Base-by-base conservation (phyloP, 2,113 vertebrate species). In the Pelusios castaneus region DNA sequence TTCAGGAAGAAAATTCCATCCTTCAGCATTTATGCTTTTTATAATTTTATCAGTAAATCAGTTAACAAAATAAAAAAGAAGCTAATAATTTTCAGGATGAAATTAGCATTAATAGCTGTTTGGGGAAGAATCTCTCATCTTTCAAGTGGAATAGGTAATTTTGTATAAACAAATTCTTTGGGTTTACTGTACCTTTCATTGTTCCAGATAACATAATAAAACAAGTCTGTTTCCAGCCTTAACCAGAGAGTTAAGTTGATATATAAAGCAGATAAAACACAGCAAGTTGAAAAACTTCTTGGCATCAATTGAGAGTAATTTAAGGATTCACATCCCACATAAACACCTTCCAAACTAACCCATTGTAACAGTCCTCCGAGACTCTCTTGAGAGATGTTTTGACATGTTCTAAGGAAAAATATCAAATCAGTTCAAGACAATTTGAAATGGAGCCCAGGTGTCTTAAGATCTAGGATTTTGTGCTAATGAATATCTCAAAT, bases 1-100 rank as follows among this genome's bases (percentile, higher is more conserved):
- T 95, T 97, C 84, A 91, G 83, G 38, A 91, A 89, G 85, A 94
- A 95, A 96, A 94, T 94, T 92, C 90, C 89, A 95, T 75, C 88
- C 95, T 97, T 97, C 92, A 95, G 86, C 93, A 87, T 96, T 95
- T 94, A 88, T 76, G 90, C 77, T 93, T 96, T 31, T 88, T 92
- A 73, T 88, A 87, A 90, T 93, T 92, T 90, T 92, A 94, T 91
- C 95, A 95, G 89, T 51, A 9, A 93, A 80, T 94, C 81, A 70
- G 88, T 96, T 95, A 96, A 89, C 82, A 95, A 92, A 96, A 94
- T 93, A 90, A 85, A 95, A 90, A 81, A 21, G 73, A 79, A 91
- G 41, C 34, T 88, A 77, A 45, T 82, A 94, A 88, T 91, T 88
- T 95, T 97, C 79, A 87, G 80, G 90, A 80, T 92, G 84, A 88